These are phyloP conservation scores for Aphaenogaster ashmeadi DNA, from an alignment of 1,140 invertebrate species.

Conservation along the genomic window DNA sequence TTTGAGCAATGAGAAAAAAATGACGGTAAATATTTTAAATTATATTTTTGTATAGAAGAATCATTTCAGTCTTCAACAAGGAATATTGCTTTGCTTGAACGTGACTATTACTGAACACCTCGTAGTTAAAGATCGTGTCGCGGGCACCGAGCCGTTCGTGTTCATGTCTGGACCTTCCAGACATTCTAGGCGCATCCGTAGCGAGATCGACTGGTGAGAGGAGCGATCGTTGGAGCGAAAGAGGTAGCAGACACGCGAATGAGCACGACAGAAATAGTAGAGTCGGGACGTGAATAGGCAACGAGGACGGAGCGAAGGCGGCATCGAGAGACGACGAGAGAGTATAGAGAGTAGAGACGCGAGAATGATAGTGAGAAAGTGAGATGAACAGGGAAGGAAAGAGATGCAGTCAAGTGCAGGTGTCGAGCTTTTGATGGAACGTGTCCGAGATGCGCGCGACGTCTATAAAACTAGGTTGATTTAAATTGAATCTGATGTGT, in stretches of 20 bases:
- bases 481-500: conserved; percentile 69
- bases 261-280: conserved; percentile 55
- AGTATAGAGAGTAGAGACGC: background rate
- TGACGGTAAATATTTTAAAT: background rate
- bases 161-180: conserved; percentile 27
- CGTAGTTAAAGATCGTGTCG: conserved; percentile 33
- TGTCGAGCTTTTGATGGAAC: conserved; percentile 41
- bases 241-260: conserved; percentile 12
- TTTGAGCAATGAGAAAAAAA: background rate
- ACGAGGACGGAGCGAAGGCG: conserved; percentile 52
- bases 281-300: conserved; percentile 52
- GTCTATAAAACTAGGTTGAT: conserved; percentile 68
- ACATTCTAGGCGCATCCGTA: conserved; percentile 22
- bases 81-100: background rate
- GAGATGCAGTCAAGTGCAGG: conserved; percentile 33
- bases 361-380: conserved; percentile 34
- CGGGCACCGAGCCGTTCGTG: background rate
- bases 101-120: background rate
- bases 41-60: background rate
- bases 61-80: background rate
- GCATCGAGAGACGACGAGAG: conserved; percentile 21
- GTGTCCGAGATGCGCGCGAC: conserved; percentile 30
- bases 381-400: conserved; percentile 21
- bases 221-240: conserved; percentile 53
- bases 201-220: conserved; percentile 44